A percentile compares a stretch with the other conserved stretches of the same genome.
These are phyloP conservation scores for Probaryconus sp. DNA, from an alignment of 1,140 invertebrate genomes.

Conservation along the genomic window DNA sequence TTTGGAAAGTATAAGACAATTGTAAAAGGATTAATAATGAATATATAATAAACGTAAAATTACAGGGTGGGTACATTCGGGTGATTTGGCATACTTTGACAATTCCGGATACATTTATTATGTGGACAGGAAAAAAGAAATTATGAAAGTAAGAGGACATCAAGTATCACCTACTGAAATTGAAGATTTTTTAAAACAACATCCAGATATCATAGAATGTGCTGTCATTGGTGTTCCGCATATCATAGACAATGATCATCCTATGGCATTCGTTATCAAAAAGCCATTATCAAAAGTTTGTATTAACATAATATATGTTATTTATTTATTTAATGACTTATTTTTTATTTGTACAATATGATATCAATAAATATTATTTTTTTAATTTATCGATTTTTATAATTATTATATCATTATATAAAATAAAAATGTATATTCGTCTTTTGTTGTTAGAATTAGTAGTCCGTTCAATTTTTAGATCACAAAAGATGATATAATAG, in stretches of 20 bases:
- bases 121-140: constrained; percentile 80
- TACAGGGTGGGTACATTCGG: constrained; percentile 80
- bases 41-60: neutral
- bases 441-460: too few relatives aligned
- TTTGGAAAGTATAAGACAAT: too few relatives aligned
- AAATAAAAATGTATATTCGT: too few relatives aligned
- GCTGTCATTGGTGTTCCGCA: constrained; percentile 81
- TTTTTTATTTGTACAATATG: neutral
- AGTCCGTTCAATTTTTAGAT: too few relatives aligned
- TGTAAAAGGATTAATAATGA: too few relatives aligned
- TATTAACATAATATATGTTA: neutral
- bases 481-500: constrained; percentile 65
- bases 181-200: constrained; percentile 79
- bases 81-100: constrained; percentile 80
- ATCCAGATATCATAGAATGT: constrained; percentile 80
- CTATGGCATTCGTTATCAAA: constrained; percentile 79
- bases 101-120: constrained; percentile 77
- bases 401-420: too few relatives aligned
- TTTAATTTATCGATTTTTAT: too few relatives aligned
- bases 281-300: constrained; percentile 13
- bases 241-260: constrained; percentile 77
- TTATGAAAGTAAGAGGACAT: constrained; percentile 81
- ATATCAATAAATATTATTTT: too few relatives aligned
- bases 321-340: neutral
- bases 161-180: constrained; percentile 81